Percentiles rank a stretch among this genome's conserved stretches.
These are phyloP conservation scores for Climacteris rufus DNA, from an alignment of 2,113 vertebrate genomes.

Conservation along the genomic window DNA sequence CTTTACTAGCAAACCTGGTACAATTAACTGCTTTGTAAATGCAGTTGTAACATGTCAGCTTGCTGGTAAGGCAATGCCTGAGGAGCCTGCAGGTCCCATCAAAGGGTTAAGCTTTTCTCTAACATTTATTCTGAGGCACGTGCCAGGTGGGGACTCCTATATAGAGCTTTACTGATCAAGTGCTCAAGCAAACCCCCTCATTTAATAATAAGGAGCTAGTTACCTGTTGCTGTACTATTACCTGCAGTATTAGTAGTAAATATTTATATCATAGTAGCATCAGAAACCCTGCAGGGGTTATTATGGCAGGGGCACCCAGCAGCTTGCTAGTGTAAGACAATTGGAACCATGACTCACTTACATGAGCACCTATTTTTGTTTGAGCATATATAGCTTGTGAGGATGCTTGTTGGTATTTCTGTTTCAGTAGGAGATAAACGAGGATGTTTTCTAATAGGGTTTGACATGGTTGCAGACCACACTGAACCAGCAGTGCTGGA, in stretches of 20 bases:
- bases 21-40: constrained; percentile 21
- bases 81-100: neutral
- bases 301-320: neutral
- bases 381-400: neutral
- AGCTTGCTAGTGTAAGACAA: neutral
- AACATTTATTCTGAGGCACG: neutral
- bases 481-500: neutral
- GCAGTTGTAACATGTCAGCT: neutral
- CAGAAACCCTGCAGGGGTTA: neutral
- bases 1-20: neutral
- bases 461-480: neutral
- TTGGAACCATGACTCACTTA: neutral
- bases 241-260: neutral
- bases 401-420: neutral
- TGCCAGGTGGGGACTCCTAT: neutral
- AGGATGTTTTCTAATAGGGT: neutral
- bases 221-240: neutral
- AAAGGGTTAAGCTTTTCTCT: neutral
- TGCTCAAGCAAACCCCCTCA: neutral
- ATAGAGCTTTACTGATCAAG: neutral
- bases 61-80: neutral
- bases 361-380: neutral
- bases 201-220: neutral
- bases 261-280: neutral
- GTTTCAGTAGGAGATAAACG: neutral